Evolutionary conservation across 2,888 invertebrate species (phyloP), one percentile per base, ranked within the genome.

Genomic region (Lucinisca nassula): DNA sequence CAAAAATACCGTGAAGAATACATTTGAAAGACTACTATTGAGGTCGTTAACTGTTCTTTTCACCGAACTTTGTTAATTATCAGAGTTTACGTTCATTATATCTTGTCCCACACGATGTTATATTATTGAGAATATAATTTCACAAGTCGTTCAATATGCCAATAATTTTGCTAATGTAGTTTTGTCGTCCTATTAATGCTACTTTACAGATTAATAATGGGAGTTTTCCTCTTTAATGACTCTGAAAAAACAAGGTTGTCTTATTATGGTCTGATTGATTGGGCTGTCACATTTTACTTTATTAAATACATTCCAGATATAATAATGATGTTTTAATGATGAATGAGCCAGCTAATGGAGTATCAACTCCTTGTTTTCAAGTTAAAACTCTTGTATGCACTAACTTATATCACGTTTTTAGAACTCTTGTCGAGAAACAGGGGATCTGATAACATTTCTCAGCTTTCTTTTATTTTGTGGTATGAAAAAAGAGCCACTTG

Each of bases 301-400:
- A 61, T 61, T 61, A 30, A 30, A 61, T 61, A 27, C 61, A 61
- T 61, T 61, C 61, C 61, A 24, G 61, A 61, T 32, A 30, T 67
- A 67, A 67, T 67, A 67, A 67, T 67, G 67, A 67, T n/a, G 67
- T 67, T 67, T 4, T 17, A 35, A 67, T 67, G 67, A 67, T 67
- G 67, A 67, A 67, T 35, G 67, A 35, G 24, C 6, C 17, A 17
- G 21, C 35, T 67, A 67, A 67, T 67, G 67, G 67, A 67, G 8
- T 32, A 35, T 67, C 21, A 6, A 14, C 35, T n/a, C n/a, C n/a
- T n/a, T n/a, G n/a, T n/a, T n/a, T n/a, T n/a, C n/a, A n/a, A n/a
- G n/a, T n/a, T n/a, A n/a, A n/a, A n/a, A n/a, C n/a, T n/a, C n/a
- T n/a, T n/a, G n/a, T n/a, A n/a, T n/a, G n/a, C n/a, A n/a, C n/a